Percentiles rank a stretch among this genome's conserved stretches.
These are phyloP conservation scores for Protobothrops flavoviridis DNA, from an alignment of 2,113 vertebrate genomes.

Conservation along the genomic window DNA sequence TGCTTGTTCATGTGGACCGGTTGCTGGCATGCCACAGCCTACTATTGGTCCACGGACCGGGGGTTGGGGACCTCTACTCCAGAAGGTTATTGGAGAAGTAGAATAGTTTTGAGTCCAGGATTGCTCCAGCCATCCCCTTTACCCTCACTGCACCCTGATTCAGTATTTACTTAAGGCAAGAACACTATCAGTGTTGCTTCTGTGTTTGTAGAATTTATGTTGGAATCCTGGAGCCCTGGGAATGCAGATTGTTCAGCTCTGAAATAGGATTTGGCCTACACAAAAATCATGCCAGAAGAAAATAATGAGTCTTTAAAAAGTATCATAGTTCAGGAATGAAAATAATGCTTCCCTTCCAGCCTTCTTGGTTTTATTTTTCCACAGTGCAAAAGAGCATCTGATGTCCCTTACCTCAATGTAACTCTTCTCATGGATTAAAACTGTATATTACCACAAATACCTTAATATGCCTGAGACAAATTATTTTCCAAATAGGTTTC, in stretches of 20 bases:
- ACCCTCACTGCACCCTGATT: neutral
- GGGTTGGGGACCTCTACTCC: neutral
- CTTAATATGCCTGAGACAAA: constrained; percentile 21
- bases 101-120: neutral
- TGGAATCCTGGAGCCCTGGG: neutral
- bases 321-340: neutral
- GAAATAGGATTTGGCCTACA: neutral
- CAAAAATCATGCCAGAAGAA: neutral
- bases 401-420: neutral
- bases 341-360: neutral
- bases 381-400: neutral
- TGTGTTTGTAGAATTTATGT: neutral
- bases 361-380: neutral
- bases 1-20: too few species aligned
- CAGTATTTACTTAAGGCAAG: neutral
- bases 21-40: too few species aligned
- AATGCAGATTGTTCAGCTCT: neutral
- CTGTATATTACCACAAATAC: constrained; percentile 22
- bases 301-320: neutral
- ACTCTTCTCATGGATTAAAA: neutral
- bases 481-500: constrained; percentile 25
- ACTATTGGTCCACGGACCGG: too few species aligned
- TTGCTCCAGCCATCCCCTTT: neutral
- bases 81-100: too few species aligned
- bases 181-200: neutral